These are phyloP conservation scores for Chesias legatella DNA, from an alignment of 2,888 invertebrate genomes.

Conservation along the genomic window DNA sequence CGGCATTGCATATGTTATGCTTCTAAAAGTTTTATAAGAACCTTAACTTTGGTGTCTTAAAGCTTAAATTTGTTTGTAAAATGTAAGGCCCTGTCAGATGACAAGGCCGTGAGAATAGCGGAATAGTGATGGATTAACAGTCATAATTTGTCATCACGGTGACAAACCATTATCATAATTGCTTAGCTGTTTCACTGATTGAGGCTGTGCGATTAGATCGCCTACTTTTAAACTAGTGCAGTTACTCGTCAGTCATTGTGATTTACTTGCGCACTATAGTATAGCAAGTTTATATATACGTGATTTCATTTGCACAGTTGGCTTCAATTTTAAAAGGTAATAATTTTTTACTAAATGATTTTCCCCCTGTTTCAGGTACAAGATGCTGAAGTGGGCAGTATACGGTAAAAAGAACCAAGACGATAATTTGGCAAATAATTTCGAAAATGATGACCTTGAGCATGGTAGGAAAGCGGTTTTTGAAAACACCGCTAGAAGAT, in stretches of 20 bases:
- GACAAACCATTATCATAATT: slow-evolving; percentile 21
- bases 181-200: slow-evolving; percentile 10
- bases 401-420: slow-evolving; percentile 72
- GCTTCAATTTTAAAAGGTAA: neutral
- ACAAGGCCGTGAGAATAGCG: slow-evolving; percentile 21
- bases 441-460: slow-evolving; percentile 40
- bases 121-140: slow-evolving; percentile 18
- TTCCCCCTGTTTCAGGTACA: slow-evolving; percentile 53
- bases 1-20: slow-evolving; percentile 6
- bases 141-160: slow-evolving; percentile 22
- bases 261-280: neutral
- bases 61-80: slow-evolving; percentile 1
- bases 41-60: neutral
- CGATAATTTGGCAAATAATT: slow-evolving; percentile 39
- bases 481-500: slow-evolving; percentile 50
- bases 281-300: no score
- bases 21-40: neutral
- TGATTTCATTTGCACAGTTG: no score
- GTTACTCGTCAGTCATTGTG: slow-evolving; percentile 4
- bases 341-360: slow-evolving; percentile 7
- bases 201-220: neutral
- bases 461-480: slow-evolving; percentile 43
- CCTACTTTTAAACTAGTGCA: slow-evolving; percentile 3
- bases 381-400: slow-evolving; percentile 84
- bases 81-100: neutral